Conservation (phyloP, 2,113 vertebrate species). For the Grammomys dolichurus region DNA sequence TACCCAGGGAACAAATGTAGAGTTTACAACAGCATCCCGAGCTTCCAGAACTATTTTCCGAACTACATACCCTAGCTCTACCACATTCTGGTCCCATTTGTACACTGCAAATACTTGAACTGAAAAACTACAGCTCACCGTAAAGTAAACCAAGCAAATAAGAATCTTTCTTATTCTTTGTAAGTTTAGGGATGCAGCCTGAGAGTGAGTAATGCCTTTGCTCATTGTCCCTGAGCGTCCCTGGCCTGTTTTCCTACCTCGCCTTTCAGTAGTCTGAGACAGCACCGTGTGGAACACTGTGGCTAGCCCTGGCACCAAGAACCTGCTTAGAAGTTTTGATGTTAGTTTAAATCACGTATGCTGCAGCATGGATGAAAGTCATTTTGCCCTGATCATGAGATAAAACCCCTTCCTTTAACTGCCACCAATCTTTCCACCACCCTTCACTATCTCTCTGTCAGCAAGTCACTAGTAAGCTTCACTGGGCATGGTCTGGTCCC, state of each 20-base stretch:
- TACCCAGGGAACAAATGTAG: background rate
- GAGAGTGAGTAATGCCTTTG: background rate
- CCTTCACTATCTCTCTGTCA: background rate
- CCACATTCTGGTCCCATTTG: too few relatives aligned
- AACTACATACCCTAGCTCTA: background rate
- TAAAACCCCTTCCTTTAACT: background rate
- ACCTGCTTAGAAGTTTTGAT: background rate
- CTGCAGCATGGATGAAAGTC: background rate
- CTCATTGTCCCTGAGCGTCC: background rate
- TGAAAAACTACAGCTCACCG: too few relatives aligned
- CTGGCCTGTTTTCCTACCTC: background rate
- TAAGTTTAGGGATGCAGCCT: background rate
- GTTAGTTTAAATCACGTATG: background rate
- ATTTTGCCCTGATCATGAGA: background rate
- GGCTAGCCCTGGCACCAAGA: background rate
- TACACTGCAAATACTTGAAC: background rate
- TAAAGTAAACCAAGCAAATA: background rate
- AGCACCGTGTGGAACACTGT: background rate
- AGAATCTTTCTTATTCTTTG: background rate
- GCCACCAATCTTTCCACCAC: background rate
- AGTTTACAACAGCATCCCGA: background rate
- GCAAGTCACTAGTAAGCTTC: background rate
- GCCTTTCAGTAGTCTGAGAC: background rate
- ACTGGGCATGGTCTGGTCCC: background rate
- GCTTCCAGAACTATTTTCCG: background rate